Base-by-base conservation (phyloP, 2,113 vertebrate genomes). In the Scytalopus superciliaris region DNA sequence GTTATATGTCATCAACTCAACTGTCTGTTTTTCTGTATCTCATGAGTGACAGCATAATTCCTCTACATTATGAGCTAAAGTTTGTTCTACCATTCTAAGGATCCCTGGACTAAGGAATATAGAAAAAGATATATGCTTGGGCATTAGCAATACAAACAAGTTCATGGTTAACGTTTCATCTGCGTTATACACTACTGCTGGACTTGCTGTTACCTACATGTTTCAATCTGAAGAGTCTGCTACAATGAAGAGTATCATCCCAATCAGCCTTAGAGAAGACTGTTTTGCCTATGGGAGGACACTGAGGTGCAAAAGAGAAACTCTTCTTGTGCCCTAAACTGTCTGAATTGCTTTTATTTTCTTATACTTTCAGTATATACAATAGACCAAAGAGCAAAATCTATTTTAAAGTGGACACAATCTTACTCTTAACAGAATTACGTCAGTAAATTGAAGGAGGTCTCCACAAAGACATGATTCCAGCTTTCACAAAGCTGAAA, bases 321-420 rank as follows among this genome's bases (percentile, higher is more conserved):
- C 96, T 97, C 97, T 97, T 97, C 98, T 97, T 60, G 95, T 82
- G 98, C 98, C 98, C 97, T 96, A 97, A 98, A 98, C 98, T 99
- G 98, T 98, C 98, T 98, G 98, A 98, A 98, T 98, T 97, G 97
- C 98, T 98, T 98, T 98, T 98, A 98, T 98, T 99, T 99, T 98
- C 98, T 98, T 98, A 98, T 98, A 97, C 97, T 98, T 98, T 98
- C 98, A 97, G 97, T 98, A 98, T 98, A 98, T 98, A 98, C 98
- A 98, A 99, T 99, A 99, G 99, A 99, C 99, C 99, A 99, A 99
- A 99, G 99, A 99, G 98, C 97, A 98, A 97, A 98, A 97, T 98
- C 97, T 98, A 98, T 98, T 98, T 98, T 97, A 97, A 97, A 97
- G 97, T 90, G 98, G 97, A 98, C 98, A 94, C 83, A 84, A 97